Conservation (phyloP, 2,888 invertebrate species). For the Aspidiotus rigidus region DNA sequence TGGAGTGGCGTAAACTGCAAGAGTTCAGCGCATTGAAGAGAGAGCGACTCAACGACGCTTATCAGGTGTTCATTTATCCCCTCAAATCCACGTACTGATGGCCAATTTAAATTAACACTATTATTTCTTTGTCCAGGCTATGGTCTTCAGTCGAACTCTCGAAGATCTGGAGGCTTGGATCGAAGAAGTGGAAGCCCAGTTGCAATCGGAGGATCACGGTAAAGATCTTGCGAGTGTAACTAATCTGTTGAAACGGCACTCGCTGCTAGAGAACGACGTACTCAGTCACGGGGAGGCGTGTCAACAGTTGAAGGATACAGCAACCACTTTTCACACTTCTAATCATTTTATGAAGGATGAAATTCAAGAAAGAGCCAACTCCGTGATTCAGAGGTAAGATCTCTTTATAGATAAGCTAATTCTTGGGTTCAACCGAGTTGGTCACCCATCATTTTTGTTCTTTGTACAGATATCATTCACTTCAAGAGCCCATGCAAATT, state of each 20-base stretch:
- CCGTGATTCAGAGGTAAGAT: conserved; percentile 52
- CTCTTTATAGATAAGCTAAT: background rate
- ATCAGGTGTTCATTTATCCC: conserved; percentile 46
- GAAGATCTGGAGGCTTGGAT: conserved; percentile 93
- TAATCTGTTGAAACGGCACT: conserved; percentile 68
- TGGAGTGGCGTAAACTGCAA: conserved; percentile 77
- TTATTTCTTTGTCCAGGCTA: conserved; percentile 51
- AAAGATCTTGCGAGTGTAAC: conserved; percentile 80
- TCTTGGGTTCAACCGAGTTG: too few relatives aligned
- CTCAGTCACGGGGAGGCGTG: conserved; percentile 74
- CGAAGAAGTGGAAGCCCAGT: conserved; percentile 71
- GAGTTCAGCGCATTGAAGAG: conserved; percentile 73
- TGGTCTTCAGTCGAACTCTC: conserved; percentile 74
- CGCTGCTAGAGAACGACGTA: conserved; percentile 77
- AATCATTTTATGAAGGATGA: conserved; percentile 86
- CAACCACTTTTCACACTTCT: conserved; percentile 64
- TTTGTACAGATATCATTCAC: conserved; percentile 55
- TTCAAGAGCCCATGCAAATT: conserved; percentile 84
- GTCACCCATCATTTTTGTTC: too few relatives aligned
- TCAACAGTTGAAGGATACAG: conserved; percentile 66
- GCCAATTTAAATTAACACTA: background rate
- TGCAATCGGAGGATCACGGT: conserved; percentile 69
- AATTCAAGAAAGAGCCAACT: conserved; percentile 62
- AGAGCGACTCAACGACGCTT: conserved; percentile 77
- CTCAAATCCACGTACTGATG: background rate